A percentile compares a stretch with the other conserved stretches of the same genome.
Evolutionary conservation across 2,797 vertebrate genomes (phyloP).

Genomic region (Sebastes elongatus): DNA sequence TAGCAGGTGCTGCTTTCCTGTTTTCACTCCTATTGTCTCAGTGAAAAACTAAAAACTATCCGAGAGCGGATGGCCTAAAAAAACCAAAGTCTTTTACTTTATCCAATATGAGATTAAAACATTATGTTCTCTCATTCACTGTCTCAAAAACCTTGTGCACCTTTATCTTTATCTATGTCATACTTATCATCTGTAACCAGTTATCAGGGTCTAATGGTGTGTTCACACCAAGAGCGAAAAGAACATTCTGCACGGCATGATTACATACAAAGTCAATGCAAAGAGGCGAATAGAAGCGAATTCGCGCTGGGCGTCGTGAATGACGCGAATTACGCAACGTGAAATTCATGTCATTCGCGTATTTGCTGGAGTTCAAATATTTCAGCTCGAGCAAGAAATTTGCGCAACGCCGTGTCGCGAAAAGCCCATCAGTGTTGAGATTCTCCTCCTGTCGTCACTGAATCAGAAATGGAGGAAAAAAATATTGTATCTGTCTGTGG

Average conservation of each 20-base stretch:
- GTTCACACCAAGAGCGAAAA: too few relatives aligned
- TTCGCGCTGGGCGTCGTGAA: too few relatives aligned
- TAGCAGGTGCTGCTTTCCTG: not conserved
- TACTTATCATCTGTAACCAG: not conserved
- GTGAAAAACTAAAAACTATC: not conserved
- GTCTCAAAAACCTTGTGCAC: not conserved
- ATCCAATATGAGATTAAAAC: not conserved
- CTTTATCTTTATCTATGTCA: not conserved
- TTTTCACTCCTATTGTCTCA: not conserved
- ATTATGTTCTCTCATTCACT: not conserved
- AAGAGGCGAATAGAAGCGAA: accelerated
- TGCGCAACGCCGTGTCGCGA: accelerated
- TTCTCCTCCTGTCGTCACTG: too few relatives aligned
- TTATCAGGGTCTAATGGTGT: not conserved
- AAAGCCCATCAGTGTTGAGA: too few relatives aligned
- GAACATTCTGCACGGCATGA: accelerated
- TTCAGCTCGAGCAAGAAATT: too few relatives aligned
- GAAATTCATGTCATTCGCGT: too few relatives aligned
- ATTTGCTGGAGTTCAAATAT: accelerated
- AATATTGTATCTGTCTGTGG: too few relatives aligned
- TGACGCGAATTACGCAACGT: too few relatives aligned
- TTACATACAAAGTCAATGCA: too few relatives aligned
- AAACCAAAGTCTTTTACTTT: not conserved
- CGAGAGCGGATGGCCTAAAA: not conserved
- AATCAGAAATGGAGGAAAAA: too few relatives aligned